These are phyloP conservation scores for Silurus asotus DNA, from an alignment of 2,113 vertebrate species.

Conservation along the genomic window DNA sequence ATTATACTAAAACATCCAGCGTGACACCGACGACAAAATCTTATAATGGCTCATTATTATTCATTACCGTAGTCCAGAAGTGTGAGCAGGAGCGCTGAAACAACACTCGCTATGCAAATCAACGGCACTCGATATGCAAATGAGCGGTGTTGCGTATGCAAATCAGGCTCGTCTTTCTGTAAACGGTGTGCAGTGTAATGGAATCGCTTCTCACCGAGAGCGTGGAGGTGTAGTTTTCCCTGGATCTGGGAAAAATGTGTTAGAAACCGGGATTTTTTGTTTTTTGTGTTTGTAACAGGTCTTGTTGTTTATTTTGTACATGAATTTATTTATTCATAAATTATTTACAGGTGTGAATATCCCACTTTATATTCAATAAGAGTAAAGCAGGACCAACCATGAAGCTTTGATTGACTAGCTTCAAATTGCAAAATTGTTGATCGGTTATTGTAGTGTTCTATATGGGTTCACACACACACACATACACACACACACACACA, in stretches of 20 bases:
- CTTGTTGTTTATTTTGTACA: background rate
- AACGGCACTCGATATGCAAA: background rate
- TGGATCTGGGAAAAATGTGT: background rate
- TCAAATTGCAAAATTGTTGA: background rate
- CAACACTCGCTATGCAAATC: slow-evolving; percentile 10
- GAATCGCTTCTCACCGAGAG: background rate
- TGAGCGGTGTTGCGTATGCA: background rate
- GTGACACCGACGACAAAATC: background rate
- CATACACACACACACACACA: too few relatives aligned
- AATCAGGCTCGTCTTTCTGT: background rate
- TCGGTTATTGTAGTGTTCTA: background rate
- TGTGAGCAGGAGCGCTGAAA: slow-evolving; percentile 5
- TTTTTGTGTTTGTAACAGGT: background rate
- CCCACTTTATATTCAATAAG: too few relatives aligned
- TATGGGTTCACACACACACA: background rate
- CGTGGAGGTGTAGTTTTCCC: background rate
- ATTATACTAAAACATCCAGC: slow-evolving; percentile 20
- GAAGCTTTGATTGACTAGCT: background rate
- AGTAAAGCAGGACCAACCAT: too few relatives aligned
- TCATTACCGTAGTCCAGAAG: background rate
- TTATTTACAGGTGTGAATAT: background rate
- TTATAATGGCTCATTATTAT: background rate
- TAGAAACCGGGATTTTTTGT: background rate
- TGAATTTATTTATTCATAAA: background rate
- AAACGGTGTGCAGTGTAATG: background rate